These are phyloP conservation scores for Mastomys coucha DNA, from an alignment of 2,113 vertebrate species.

Conservation along the genomic window DNA sequence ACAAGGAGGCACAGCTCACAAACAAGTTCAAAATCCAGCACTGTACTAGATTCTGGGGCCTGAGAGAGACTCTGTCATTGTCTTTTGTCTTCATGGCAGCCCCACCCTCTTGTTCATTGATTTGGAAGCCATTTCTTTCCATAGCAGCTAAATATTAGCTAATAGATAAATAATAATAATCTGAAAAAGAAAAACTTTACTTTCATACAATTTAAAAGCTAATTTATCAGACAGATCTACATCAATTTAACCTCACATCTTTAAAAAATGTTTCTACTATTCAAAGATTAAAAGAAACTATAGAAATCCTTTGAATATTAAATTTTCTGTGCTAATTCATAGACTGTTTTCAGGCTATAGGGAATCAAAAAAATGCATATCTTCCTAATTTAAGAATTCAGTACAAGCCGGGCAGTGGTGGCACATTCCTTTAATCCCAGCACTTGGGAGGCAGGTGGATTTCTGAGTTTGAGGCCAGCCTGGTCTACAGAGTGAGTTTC, in stretches of 20 bases:
- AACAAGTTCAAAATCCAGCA: not conserved
- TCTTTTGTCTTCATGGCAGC: not conserved
- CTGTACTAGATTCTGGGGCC: not conserved
- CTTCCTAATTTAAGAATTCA: conserved; percentile 35
- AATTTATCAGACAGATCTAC: not conserved
- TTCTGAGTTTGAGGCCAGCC: no score
- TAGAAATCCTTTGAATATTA: not conserved
- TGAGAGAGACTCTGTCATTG: not conserved
- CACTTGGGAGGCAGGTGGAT: no score
- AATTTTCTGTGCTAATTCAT: conserved; percentile 6
- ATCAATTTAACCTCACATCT: not conserved
- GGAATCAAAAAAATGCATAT: not conserved
- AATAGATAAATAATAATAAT: not conserved
- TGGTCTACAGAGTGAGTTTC: no score
- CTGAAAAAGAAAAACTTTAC: not conserved
- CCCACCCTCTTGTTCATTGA: not conserved
- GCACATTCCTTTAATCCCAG: no score
- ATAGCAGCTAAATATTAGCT: not conserved
- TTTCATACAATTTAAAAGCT: conserved; percentile 29
- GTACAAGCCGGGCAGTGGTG: not conserved
- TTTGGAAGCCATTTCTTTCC: not conserved
- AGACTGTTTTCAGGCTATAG: not conserved
- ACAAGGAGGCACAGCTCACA: not conserved
- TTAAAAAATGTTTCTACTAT: not conserved
- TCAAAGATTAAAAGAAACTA: not conserved